A percentile compares a stretch with the other conserved stretches of the same genome.
Evolutionary conservation across 2,888 invertebrate genomes (phyloP).

Genomic region (Iselma pallidipennis): DNA sequence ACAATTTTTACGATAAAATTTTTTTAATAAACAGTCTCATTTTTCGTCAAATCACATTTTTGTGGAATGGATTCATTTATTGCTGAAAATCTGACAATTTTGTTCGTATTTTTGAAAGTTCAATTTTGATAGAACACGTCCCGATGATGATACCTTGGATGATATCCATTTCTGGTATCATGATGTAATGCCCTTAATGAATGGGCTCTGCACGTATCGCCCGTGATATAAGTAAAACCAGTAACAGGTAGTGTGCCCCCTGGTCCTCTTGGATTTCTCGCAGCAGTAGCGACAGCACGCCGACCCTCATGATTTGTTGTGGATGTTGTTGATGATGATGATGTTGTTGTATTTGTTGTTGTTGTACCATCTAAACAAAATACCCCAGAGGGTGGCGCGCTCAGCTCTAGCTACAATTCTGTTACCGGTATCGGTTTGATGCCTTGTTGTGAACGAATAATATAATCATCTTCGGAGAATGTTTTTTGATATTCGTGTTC

Average conservation of each 20-base stretch:
- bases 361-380: conserved; percentile 65
- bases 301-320: conserved; percentile 48
- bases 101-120: conserved; percentile 18
- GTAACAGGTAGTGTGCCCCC: conserved; percentile 71
- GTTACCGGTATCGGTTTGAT: conserved; percentile 81
- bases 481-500: conserved; percentile 90
- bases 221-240: conserved; percentile 77
- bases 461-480: conserved; percentile 85
- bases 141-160: conserved; percentile 47
- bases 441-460: conserved; percentile 65
- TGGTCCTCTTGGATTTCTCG: conserved; percentile 55
- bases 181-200: conserved; percentile 52
- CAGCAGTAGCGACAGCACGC: conserved; percentile 48
- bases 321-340: neutral
- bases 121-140: conserved; percentile 47
- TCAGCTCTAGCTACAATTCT: conserved; percentile 95
- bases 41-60: conserved; percentile 53
- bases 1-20: neutral
- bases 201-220: conserved; percentile 64
- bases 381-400: conserved; percentile 81
- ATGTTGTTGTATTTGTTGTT: neutral
- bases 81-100: conserved; percentile 34
- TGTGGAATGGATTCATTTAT: conserved; percentile 56
- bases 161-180: conserved; percentile 50
- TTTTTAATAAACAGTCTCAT: conserved; percentile 19